phyloP scores from a whole-genome alignment of 1,140 invertebrate genomes.

The Solenopsis invicta region DNA sequence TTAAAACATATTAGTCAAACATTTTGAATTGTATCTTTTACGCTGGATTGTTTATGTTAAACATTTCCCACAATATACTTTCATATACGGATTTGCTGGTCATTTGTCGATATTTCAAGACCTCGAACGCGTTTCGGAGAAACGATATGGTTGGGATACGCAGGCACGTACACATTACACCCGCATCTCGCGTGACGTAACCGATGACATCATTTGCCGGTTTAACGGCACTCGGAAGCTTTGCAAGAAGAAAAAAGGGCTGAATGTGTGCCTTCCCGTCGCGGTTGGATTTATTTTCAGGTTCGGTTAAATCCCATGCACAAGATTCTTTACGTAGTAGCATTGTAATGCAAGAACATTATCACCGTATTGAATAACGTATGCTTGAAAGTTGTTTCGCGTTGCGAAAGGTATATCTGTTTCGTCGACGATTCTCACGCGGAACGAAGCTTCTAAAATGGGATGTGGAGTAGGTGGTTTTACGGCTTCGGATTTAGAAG shows the following conservation, averaged over 20 bases:
- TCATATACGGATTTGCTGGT: background rate
- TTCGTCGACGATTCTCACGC: background rate
- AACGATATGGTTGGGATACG: constrained; percentile 5
- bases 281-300: background rate
- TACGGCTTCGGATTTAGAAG: constrained; percentile 27
- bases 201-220: constrained; percentile 59
- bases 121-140: constrained; percentile 6
- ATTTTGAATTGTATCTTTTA: background rate
- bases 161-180: background rate
- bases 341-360: background rate
- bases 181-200: constrained; percentile 53
- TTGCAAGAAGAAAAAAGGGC: background rate
- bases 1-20: background rate
- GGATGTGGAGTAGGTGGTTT: background rate
- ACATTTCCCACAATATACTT: background rate
- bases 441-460: background rate
- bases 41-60: background rate
- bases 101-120: constrained; percentile 33
- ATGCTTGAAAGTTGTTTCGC: background rate
- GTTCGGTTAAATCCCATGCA: background rate
- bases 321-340: background rate
- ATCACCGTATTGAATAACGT: background rate
- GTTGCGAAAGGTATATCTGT: background rate
- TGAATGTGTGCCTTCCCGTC: background rate
- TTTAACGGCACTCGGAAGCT: constrained; percentile 55